These are phyloP conservation scores for Diaphora mendica DNA, from an alignment of 2,888 invertebrate species.

Conservation along the genomic window DNA sequence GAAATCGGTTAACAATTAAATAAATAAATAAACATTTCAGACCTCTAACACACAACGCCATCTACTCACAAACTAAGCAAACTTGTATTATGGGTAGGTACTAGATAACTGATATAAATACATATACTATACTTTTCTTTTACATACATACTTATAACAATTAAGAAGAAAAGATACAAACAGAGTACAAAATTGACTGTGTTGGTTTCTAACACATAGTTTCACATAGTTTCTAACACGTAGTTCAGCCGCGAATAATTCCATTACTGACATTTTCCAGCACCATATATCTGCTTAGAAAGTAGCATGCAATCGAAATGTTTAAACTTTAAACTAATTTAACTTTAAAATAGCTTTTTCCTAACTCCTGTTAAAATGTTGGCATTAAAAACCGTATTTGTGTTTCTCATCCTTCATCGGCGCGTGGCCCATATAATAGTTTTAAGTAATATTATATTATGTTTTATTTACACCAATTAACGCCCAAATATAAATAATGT, in stretches of 20 bases:
- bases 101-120: too few species aligned
- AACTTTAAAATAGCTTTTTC: conserved; percentile 77
- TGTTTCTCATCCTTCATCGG: conserved; percentile 25
- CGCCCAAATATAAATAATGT: too few species aligned
- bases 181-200: not conserved
- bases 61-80: too few species aligned
- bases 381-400: conserved; percentile 47
- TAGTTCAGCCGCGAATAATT: conserved; percentile 3
- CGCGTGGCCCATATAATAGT: not conserved
- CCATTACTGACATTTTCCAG: conserved; percentile 27
- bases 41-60: too few species aligned
- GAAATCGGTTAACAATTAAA: too few species aligned
- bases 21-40: too few species aligned
- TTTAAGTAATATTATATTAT: not conserved
- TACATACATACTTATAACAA: too few species aligned
- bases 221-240: not conserved
- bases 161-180: not conserved
- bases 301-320: conserved; percentile 60
- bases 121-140: too few species aligned
- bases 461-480: not conserved
- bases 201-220: not conserved
- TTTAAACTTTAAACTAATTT: conserved; percentile 73
- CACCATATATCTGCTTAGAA: conserved; percentile 35
- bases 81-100: too few species aligned
- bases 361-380: conserved; percentile 51